A percentile compares a stretch with the other conserved stretches of the same genome.
Conservation (phyloP, 2,113 vertebrate species). For the Sylvia atricapilla region DNA sequence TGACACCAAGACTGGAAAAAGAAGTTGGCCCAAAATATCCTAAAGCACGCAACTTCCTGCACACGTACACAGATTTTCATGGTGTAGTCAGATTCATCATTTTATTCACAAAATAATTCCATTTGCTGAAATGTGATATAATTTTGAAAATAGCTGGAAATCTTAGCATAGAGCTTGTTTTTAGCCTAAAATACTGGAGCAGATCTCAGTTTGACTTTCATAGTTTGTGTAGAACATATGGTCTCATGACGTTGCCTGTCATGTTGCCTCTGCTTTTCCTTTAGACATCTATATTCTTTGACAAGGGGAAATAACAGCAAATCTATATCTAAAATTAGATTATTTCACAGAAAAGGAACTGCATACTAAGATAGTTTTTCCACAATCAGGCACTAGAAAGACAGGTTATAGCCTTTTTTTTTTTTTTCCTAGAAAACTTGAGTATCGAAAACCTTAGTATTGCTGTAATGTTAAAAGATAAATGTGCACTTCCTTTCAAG, state of each 20-base stretch:
- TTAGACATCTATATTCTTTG: background rate
- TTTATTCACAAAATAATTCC: background rate
- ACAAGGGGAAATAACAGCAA: background rate
- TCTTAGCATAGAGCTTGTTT: background rate
- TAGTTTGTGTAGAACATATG: background rate
- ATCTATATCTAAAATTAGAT: background rate
- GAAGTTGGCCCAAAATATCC: background rate
- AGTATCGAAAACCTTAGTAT: background rate
- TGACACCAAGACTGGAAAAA: background rate
- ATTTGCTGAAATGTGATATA: background rate
- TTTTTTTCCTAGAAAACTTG: background rate
- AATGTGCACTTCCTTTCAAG: background rate
- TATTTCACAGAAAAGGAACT: background rate
- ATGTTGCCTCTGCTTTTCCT: background rate
- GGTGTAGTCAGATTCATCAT: background rate
- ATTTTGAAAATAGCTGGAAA: background rate
- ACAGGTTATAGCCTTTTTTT: background rate
- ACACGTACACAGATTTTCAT: background rate
- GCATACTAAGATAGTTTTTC: background rate
- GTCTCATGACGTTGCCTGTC: background rate
- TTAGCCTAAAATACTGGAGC: background rate
- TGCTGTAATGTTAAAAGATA: background rate
- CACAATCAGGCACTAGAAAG: background rate
- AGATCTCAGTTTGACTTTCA: conserved; percentile 14
- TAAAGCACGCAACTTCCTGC: background rate